Evolutionary conservation across 2,888 invertebrate species (phyloP).

Genomic region (Himalopsyche japonica): DNA sequence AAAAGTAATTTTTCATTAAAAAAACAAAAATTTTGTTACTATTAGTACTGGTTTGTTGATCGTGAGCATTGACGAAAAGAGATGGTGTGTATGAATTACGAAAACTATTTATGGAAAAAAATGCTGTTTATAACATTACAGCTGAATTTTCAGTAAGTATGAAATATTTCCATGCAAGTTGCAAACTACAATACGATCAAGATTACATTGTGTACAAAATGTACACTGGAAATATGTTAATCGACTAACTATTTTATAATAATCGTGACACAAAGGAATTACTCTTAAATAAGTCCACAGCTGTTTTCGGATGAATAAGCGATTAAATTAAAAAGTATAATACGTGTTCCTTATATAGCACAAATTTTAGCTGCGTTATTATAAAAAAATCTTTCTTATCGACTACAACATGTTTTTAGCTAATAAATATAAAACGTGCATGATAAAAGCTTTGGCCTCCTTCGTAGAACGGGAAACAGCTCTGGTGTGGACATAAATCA

Average conservation of each 20-base stretch:
- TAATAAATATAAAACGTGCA: constrained; percentile 1
- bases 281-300: background rate
- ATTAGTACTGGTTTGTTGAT: too few species aligned
- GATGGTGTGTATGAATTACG: too few species aligned
- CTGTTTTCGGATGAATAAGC: background rate
- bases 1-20: too few species aligned
- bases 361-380: background rate
- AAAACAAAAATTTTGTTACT: too few species aligned
- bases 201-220: too few species aligned
- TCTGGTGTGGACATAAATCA: constrained; percentile 19
- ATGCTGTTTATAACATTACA: too few species aligned
- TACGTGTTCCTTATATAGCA: background rate
- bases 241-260: background rate
- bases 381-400: background rate
- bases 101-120: too few species aligned
- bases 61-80: too few species aligned
- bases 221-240: too few species aligned
- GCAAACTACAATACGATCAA: too few species aligned
- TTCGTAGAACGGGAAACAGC: background rate
- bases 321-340: background rate
- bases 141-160: too few species aligned
- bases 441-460: background rate
- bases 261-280: background rate
- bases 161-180: too few species aligned
- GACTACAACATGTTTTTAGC: background rate